These are phyloP conservation scores for Megastigmus dorsalis DNA, from an alignment of 2,888 invertebrate species.

Conservation along the genomic window DNA sequence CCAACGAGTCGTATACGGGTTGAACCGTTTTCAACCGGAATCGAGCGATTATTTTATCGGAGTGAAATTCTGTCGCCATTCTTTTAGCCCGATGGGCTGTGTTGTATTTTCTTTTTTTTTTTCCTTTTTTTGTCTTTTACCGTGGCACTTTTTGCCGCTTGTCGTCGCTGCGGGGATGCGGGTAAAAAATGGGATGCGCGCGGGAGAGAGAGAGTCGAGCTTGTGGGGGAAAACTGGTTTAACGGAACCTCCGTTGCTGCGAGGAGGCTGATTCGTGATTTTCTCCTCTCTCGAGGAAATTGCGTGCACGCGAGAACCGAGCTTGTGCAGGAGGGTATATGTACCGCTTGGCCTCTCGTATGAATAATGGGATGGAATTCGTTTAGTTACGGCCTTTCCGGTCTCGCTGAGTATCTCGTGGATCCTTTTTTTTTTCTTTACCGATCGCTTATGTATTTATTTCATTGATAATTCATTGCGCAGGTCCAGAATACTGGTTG, in stretches of 20 bases:
- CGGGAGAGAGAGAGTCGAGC: too few species aligned
- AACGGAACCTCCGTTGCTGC: slow-evolving; percentile 38
- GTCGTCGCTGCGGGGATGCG: too few species aligned
- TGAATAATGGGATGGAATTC: slow-evolving; percentile 43
- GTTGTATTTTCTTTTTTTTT: background rate
- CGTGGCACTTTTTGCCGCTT: too few species aligned
- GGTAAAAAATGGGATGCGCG: background rate
- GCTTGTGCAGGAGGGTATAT: background rate
- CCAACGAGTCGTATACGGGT: background rate
- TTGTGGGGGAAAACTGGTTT: slow-evolving; percentile 53
- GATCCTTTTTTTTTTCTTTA: background rate
- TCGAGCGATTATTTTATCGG: slow-evolving; percentile 28
- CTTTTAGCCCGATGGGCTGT: background rate
- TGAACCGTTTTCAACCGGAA: slow-evolving; percentile 37
- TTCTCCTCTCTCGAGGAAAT: slow-evolving; percentile 24
- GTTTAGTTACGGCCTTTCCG: slow-evolving; percentile 4
- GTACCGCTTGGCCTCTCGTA: slow-evolving; percentile 29
- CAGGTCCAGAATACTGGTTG: too few species aligned
- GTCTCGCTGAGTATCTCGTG: background rate
- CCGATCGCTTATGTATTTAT: background rate
- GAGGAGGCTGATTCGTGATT: slow-evolving; percentile 2
- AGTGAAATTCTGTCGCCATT: slow-evolving; percentile 15
- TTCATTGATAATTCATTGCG: slow-evolving; percentile 4
- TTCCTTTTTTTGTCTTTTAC: slow-evolving; percentile 8
- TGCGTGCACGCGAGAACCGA: background rate